Base-by-base conservation (phyloP, 2,888 invertebrate species). In the Microdon myrmicae region DNA sequence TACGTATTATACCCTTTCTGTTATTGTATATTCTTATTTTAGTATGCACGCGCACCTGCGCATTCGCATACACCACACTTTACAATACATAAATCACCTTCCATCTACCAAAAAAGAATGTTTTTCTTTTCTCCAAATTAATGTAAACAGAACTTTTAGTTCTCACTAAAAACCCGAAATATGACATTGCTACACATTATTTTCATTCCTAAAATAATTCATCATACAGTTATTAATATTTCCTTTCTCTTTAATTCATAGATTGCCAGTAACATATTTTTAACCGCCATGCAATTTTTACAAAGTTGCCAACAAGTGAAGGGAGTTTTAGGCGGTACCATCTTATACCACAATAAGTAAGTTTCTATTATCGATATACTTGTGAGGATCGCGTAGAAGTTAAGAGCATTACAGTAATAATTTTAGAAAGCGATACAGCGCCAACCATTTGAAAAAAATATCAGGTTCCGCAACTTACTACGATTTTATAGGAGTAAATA, bases 341-440 rank as follows among this genome's bases (percentile, higher is more conserved):
- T 96, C 49, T 84, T 95, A 56, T 94, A 92, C 74, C 92, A 94
- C 76, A 94, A 93, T 77, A 93, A 92, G 94, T 94, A 80, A 81
- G 83, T 75, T 7, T 3, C 5, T 37, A 43, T 29, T 6, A 1
- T 19, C 4, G 3, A 7, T 34, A 17, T 6, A 38, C 12, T n/a
- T n/a, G n/a, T n/a, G n/a, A n/a, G n/a, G n/a, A n/a, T n/a, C n/a
- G n/a, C n/a, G n/a, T n/a, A n/a, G n/a, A n/a, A n/a, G n/a, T n/a
- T n/a, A n/a, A n/a, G n/a, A n/a, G n/a, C n/a, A n/a, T n/a, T n/a
- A n/a, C n/a, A n/a, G n/a, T n/a, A n/a, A n/a, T n/a, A n/a, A n/a
- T n/a, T n/a, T n/a, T n/a, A n/a, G n/a, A n/a, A n/a, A n/a, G n/a
- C n/a, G n/a, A n/a, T n/a, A n/a, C n/a, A n/a, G n/a, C n/a, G n/a